These are phyloP conservation scores for Sipha flava DNA, from an alignment of 1,140 invertebrate species.

Conservation along the genomic window DNA sequence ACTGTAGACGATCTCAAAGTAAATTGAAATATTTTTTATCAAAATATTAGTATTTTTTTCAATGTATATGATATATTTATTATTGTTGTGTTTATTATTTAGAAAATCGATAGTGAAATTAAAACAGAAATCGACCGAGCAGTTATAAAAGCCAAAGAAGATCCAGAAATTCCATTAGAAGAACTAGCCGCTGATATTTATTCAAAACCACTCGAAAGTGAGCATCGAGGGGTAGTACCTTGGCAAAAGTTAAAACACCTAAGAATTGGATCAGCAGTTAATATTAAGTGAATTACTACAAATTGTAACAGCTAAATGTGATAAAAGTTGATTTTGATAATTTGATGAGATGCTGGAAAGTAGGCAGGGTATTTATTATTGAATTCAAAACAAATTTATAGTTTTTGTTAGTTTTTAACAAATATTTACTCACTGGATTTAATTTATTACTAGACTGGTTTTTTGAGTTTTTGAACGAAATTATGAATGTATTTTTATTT, in stretches of 20 bases:
- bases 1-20: conserved; percentile 74
- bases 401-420: not conserved
- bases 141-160: conserved; percentile 64
- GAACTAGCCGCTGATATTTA: conserved; percentile 88
- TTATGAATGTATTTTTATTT: too few relatives aligned
- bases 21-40: not conserved
- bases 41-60: too few relatives aligned
- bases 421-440: too few relatives aligned
- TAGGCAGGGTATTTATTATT: not conserved
- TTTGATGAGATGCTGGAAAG: not conserved
- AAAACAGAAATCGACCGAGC: conserved; percentile 76
- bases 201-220: conserved; percentile 54
- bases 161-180: conserved; percentile 68
- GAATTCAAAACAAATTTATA: not conserved
- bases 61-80: not conserved
- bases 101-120: conserved; percentile 80
- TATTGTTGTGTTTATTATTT: not conserved
- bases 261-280: conserved; percentile 49
- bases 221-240: conserved; percentile 54
- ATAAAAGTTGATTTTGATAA: not conserved
- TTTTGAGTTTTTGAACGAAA: too few relatives aligned
- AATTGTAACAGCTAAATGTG: not conserved
- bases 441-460: too few relatives aligned
- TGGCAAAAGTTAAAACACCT: conserved; percentile 48
- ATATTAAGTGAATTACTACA: conserved; percentile 38